Evolutionary conservation across 2,797 vertebrate genomes (phyloP), one percentile per base, ranked within the genome.

Genomic region (Gorsachius magnificus): DNA sequence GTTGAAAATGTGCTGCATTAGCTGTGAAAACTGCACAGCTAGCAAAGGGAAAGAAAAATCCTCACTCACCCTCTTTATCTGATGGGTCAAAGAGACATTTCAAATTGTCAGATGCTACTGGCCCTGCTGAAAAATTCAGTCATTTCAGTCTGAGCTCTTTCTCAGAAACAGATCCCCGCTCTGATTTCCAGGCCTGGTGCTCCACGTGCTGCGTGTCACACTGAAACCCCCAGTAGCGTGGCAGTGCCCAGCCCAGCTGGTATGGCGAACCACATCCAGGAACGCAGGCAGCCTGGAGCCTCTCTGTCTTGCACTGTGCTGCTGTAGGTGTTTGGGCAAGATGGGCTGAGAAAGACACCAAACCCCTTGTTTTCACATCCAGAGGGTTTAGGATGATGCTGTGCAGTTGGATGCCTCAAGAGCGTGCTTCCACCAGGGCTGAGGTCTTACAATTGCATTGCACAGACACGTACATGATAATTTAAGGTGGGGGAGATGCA

Each of bases 161-260:
- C 54, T 68, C 60, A 80, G 43, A 51, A 68, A 11, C 11, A 64
- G 10, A 58, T 13, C 74, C 41, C 26, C 10, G 51, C 16, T 79
- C 41, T 29, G 46, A 24, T 71, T 66, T 24, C 63, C 51, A 38
- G 26, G n/a, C 35, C 66, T 36, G 31, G 22, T 24, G 46, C 28
- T 69, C 50, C 45, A 5, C 2, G 31, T 50, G 21, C 18, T 2
- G 2, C 0, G 0, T 45, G 33, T 33, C 46, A 16, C 6, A 0
- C 54, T n/a, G 19, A 68, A 70, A 21, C 4, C 28, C 46, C 13
- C 0, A 0, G 16, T 11, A 31, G 5, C 60, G 36, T 2, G 8
- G 26, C 45, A 54, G 35, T 16, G 14, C 38, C 21, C 31, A 24
- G 22, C 31, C 46, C 58, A 26, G 33, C 22, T 10, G 1, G 1